Base-by-base conservation (phyloP, 2,113 vertebrate species). In the Spea bombifrons region DNA sequence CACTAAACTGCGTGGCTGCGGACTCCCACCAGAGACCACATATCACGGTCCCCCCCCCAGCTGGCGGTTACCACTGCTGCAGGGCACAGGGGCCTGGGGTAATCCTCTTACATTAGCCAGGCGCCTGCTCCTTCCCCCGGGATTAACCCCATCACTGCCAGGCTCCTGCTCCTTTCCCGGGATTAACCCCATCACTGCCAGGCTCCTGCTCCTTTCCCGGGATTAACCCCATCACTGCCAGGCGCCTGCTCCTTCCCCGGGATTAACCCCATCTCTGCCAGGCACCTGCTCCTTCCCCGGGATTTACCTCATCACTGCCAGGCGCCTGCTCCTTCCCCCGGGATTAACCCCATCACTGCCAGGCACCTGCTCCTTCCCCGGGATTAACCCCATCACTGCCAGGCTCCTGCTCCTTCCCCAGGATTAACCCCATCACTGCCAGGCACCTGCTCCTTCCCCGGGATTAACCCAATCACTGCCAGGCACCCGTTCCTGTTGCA, bases 41-140 rank as follows among this genome's bases (percentile, higher is more conserved):
- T 46, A 73, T 61, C 52, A 52, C 2, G 13, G 12, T 73, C 43
- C 71, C 45, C 44, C 5, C 52, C 44, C 8, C 46, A 1, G 16
- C 12, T 16, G 0, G 9, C 17, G 63, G 9, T 4, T 13, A 6
- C 3, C 17, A 30, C 55, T 44, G 13, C 10, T 3, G 2, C 55
- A 8, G 50, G 10, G 5, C 6, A 9, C 50, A 57, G 17, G 15
- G 7, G 43, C 55, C 57, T 8, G 1, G 3, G 3, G 2, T 74
- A 74, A 74, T 74, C 72, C 71, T 48, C 45, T 74, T 74, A 74
- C 45, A 49, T 64, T 7, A 47, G n/a, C 72, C 15, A 16, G 45
- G 53, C 71, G 61, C 43, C 49, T 52, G 49, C 8, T 52, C 49
- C 49, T 52, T 5, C 49, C 8, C 49, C 44, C 50, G 10, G 13